Base-by-base conservation (phyloP, 2,797 vertebrate species). In the Poecilia gillii region DNA sequence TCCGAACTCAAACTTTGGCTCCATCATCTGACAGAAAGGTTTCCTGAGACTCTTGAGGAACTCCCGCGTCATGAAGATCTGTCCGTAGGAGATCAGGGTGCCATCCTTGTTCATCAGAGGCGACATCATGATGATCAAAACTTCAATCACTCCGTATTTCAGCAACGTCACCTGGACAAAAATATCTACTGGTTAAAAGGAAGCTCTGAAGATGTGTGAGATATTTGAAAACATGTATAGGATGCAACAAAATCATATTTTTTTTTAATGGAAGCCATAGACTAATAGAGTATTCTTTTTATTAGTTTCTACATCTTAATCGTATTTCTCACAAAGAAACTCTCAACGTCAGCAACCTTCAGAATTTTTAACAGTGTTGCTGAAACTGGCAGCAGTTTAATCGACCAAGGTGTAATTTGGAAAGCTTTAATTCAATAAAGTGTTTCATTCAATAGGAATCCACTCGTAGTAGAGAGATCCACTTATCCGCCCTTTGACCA, bases 41-140 rank as follows among this genome's bases (percentile, higher is more conserved):
- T 98, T 98, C 72, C 98, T 96, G 82, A 99, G 96, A 89, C 98
- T 99, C 94, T 99, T 99, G 86, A 99, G 96, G 91, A 99, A 99
- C 91, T 99, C 99, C 51, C 98, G 94, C 0, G 99, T 99, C 98
- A 99, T 99, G 95, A 99, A 99, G 78, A 98, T 98, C 91, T 99
- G 97, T 82, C 99, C 99, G 0, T 99, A 97, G 1, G 98, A 97
- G 82, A 99, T 96, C 78, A 99, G 97, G 57, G 98, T 97, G 51
- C 99, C 99, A 2, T 99, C 99, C 86, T 99, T 99, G 93, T 99
- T 99, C 98, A 99, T 99, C 89, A 99, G 95, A 0, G 98, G 98
- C 0, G 99, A 95, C 96, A 98, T 96, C 96, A 99, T 98, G 25
- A 98, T 98, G 76, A 98, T 99, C 79, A 99, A 95, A 88, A 99